Percentiles rank a stretch among this genome's conserved stretches.
Conservation (phyloP, 2,113 vertebrate species). For the Callochromis pleurospilus region DNA sequence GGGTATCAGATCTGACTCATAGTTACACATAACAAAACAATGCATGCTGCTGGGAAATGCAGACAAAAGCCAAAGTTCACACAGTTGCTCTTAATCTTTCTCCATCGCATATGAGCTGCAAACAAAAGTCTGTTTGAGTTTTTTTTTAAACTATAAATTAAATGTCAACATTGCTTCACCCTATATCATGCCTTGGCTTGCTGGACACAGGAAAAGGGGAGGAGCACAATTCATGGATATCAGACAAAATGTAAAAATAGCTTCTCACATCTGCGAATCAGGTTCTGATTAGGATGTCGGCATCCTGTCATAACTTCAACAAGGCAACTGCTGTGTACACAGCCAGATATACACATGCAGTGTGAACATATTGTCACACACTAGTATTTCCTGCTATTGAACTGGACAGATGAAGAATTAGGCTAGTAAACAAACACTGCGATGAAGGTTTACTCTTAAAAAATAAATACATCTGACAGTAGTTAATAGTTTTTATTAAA, state of each 20-base stretch:
- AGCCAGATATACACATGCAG: background rate
- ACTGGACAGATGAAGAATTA: background rate
- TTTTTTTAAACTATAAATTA: background rate
- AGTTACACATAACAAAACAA: slow-evolving; percentile 17
- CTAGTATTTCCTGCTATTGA: slow-evolving; percentile 43
- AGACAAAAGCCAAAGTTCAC: background rate
- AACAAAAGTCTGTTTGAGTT: background rate
- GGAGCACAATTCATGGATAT: background rate
- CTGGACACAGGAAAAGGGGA: background rate
- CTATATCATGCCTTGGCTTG: background rate
- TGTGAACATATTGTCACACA: background rate
- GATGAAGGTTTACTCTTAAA: background rate
- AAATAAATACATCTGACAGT: background rate
- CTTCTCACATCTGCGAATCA: slow-evolving; percentile 13
- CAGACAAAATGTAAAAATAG: slow-evolving; percentile 46
- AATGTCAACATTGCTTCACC: background rate
- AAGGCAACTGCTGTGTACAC: slow-evolving; percentile 6
- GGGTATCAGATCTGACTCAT: slow-evolving; percentile 16
- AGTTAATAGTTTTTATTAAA: background rate
- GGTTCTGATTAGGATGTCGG: slow-evolving; percentile 36
- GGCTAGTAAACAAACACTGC: slow-evolving; percentile 3
- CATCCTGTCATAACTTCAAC: slow-evolving; percentile 43
- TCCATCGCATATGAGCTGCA: background rate
- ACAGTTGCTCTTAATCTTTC: background rate
- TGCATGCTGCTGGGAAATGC: background rate